A percentile compares a stretch with the other conserved stretches of the same genome.
These are phyloP conservation scores for Asarcornis scutulata DNA, from an alignment of 2,113 vertebrate species.

Conservation along the genomic window DNA sequence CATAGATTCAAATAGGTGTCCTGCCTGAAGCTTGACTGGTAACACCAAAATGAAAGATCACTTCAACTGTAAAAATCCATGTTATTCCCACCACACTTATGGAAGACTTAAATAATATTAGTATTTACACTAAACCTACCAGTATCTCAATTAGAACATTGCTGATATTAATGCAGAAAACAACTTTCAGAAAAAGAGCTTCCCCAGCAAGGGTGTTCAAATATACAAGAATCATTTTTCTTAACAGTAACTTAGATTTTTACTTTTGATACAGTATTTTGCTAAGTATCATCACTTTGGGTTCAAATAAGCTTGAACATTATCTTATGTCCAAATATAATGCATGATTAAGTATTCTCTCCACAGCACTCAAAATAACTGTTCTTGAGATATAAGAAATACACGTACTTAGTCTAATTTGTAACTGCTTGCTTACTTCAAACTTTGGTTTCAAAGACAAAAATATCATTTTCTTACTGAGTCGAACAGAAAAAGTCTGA, in stretches of 20 bases:
- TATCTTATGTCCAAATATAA: neutral
- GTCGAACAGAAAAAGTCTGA: neutral
- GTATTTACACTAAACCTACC: neutral
- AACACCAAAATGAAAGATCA: neutral
- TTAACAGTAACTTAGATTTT: neutral
- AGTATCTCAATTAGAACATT: neutral
- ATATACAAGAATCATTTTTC: neutral
- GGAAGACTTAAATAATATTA: neutral
- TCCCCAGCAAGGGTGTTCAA: neutral
- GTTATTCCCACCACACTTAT: neutral
- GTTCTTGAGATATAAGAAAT: neutral
- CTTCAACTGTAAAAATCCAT: neutral
- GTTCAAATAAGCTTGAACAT: neutral
- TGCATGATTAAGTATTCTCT: neutral
- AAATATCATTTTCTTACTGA: neutral
- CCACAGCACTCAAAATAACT: neutral
- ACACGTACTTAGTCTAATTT: neutral
- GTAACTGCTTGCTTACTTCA: neutral
- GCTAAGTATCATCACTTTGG: neutral
- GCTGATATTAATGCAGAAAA: neutral
- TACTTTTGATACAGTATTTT: neutral
- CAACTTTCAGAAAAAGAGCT: neutral
- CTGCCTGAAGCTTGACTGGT: neutral
- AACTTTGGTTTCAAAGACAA: neutral
- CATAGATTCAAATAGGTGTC: neutral